These are phyloP conservation scores for Pteropus alecto DNA, from an alignment of 2,113 vertebrate species.

Conservation along the genomic window DNA sequence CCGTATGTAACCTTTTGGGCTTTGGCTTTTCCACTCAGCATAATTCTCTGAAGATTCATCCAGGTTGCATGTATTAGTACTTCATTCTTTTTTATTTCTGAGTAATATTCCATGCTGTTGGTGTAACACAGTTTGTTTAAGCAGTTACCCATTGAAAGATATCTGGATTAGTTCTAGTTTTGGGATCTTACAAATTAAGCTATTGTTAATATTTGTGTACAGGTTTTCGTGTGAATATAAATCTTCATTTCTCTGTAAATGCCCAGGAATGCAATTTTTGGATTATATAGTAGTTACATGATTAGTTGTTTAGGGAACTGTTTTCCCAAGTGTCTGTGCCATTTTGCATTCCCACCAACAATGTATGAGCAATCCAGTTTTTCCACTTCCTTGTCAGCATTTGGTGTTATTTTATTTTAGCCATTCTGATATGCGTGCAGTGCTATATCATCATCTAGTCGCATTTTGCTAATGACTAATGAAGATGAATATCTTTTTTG, in stretches of 20 bases:
- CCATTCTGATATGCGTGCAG: background rate
- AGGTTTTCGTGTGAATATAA: background rate
- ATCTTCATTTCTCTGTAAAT: constrained; percentile 2
- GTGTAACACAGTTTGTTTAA: background rate
- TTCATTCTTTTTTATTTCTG: background rate
- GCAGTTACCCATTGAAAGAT: background rate
- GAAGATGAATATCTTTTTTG: background rate
- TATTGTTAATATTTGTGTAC: background rate
- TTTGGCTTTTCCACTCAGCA: background rate
- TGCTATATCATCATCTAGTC: background rate
- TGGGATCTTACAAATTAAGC: background rate
- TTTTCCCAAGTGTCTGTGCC: background rate
- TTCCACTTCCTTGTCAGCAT: background rate
- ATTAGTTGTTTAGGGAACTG: background rate
- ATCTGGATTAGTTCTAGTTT: background rate
- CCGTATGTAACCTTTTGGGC: background rate
- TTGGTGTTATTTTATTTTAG: constrained; percentile 1
- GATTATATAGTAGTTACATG: background rate
- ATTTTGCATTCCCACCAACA: background rate
- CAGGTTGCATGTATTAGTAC: background rate
- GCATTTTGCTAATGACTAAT: background rate
- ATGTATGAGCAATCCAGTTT: background rate
- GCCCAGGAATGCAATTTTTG: background rate
- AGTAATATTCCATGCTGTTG: background rate
- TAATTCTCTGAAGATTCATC: background rate